These are phyloP conservation scores for Delphinus delphis DNA, from an alignment of 2,113 vertebrate genomes.

Conservation along the genomic window DNA sequence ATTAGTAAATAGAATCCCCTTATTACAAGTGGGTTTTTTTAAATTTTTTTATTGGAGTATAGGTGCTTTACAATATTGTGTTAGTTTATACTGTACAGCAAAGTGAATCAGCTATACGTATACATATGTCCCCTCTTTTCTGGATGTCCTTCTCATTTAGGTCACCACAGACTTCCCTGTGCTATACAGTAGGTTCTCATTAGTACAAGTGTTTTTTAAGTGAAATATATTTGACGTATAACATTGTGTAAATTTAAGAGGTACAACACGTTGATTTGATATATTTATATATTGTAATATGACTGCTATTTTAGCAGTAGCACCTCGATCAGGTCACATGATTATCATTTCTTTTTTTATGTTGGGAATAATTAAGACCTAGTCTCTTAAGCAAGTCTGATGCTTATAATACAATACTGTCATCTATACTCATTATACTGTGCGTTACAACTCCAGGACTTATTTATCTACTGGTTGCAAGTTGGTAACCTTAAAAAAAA, in stretches of 20 bases:
- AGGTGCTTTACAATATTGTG: no score
- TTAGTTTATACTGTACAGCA: no score
- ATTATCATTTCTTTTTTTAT: not conserved
- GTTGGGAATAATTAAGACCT: not conserved
- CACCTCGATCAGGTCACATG: not conserved
- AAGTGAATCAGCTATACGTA: no score
- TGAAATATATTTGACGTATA: not conserved
- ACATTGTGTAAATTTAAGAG: not conserved
- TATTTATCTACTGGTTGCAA: no score
- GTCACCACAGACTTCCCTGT: no score
- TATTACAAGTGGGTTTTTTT: not conserved
- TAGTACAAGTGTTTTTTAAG: not conserved
- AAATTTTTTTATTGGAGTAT: no score
- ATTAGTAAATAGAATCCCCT: not conserved
- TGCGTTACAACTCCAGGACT: not conserved
- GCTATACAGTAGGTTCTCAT: no score
- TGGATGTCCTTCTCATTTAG: no score
- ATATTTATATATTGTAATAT: not conserved
- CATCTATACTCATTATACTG: not conserved
- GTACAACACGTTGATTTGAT: not conserved
- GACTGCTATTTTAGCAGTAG: no score
- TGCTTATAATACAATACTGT: not conserved
- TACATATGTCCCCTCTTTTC: no score
- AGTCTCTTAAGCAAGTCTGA: not conserved
- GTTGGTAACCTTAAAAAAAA: not conserved